These are phyloP conservation scores for Urocyon cinereoargenteus DNA, from an alignment of 2,797 vertebrate species.

Conservation along the genomic window DNA sequence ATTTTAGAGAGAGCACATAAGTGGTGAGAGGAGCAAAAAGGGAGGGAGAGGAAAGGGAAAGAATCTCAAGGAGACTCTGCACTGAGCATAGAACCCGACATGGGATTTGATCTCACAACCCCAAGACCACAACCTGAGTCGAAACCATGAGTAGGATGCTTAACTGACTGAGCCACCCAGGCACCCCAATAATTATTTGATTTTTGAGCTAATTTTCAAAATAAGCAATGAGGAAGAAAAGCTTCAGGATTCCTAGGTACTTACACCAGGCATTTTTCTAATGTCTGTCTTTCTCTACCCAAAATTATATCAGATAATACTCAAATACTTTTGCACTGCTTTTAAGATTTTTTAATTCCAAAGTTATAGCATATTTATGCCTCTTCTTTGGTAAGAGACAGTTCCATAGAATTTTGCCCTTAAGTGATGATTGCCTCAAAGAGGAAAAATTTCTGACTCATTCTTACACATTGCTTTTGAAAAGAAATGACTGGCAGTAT, in stretches of 20 bases:
- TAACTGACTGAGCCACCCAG: background rate
- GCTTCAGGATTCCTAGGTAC: background rate
- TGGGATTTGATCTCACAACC: background rate
- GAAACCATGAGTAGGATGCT: background rate
- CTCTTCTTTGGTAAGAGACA: background rate
- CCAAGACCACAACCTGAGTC: background rate
- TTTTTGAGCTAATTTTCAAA: slow-evolving; percentile 25
- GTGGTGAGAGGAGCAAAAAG: background rate
- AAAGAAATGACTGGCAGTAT: background rate
- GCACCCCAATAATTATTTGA: slow-evolving; percentile 5
- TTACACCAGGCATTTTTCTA: background rate
- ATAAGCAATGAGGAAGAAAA: background rate
- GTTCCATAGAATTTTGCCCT: background rate
- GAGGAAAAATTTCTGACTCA: background rate
- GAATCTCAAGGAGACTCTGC: background rate
- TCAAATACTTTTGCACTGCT: background rate
- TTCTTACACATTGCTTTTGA: background rate
- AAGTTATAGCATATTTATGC: background rate
- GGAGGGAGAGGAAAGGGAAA: background rate
- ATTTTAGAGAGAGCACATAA: background rate
- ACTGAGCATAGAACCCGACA: background rate
- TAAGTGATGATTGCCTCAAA: background rate
- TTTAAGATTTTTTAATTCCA: background rate
- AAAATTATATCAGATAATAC: background rate
- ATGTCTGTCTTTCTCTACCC: background rate